A percentile compares a stretch with the other conserved stretches of the same genome.
Evolutionary conservation across 2,797 vertebrate genomes (phyloP).

Genomic region (Erithacus rubecula): DNA sequence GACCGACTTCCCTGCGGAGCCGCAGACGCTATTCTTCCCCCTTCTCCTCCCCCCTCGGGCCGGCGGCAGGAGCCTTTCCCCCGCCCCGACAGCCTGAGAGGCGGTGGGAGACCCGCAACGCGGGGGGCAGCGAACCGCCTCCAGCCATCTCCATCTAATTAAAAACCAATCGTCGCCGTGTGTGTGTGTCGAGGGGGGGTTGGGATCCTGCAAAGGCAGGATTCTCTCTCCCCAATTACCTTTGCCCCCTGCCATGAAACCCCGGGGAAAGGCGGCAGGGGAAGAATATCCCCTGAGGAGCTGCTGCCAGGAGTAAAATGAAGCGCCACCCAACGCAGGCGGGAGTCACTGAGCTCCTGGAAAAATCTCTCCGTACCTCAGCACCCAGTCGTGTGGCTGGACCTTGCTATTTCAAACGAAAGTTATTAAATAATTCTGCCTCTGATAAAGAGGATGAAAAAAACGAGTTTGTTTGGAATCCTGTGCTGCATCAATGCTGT

Average conservation of each 20-base stretch:
- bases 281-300: not conserved
- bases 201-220: not conserved
- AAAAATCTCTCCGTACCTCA: not conserved
- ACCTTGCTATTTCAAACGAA: not conserved
- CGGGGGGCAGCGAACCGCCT: not conserved
- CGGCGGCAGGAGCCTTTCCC: not conserved
- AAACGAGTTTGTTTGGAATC: not conserved
- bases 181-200: not conserved
- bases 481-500: not conserved
- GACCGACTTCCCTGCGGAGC: not conserved
- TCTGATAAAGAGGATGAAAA: not conserved
- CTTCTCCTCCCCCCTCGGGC: not conserved
- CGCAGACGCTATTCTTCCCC: rapidly evolving
- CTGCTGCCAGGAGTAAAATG: not conserved
- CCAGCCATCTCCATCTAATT: not conserved
- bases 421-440: not conserved
- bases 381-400: too few species aligned
- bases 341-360: not conserved
- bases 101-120: not conserved
- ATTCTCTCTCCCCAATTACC: rapidly evolving
- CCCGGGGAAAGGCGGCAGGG: rapidly evolving
- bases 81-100: not conserved
- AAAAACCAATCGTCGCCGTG: too few species aligned
- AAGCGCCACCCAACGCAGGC: not conserved
- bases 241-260: not conserved